Base-by-base conservation (phyloP, 2,888 invertebrate species). In the Amphipyra berbera region DNA sequence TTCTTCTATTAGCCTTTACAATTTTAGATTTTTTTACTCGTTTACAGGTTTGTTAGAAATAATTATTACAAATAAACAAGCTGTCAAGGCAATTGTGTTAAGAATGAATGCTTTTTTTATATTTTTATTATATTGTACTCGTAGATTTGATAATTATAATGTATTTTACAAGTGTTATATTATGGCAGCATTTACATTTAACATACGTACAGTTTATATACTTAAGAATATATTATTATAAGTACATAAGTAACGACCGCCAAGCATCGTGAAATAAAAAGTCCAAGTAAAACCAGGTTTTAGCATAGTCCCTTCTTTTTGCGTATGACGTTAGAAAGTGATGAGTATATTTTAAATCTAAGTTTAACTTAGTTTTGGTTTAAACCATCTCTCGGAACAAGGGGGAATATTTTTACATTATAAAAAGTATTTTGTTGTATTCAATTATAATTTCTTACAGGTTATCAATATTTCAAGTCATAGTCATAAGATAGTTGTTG, bases 141-240 rank as follows among this genome's bases (percentile, higher is more conserved):
- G 4, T 44, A 60, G 12, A 41, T 44, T 37, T 46, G 6, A 42
- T 14, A 3, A 21, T 21, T 15, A 35, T 8, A 2, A 35, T 13
- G 14, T 59, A 42, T 42, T 66, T 61, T 66, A 68, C 44, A 50
- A 61, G 14, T 67, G 48, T 55, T 68, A 68, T 50, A 38, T 41
- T 61, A 58, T 55, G 54, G 30, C 62, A 46, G 49, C 66, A 53
- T 61, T 67, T 49, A 40, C 6, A 13, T 40, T 30, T 30, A 7
- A 15, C 10, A 40, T 41, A 50, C n/a, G 9, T 46, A 15, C 61
- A 40, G 42, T 38, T 21, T 37, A 37, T 48, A 33, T 41, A 56
- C 4, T n/a, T 50, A 12, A 50, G 45, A 7, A 21, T 48, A 15
- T n/a, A 37, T 15, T 7, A 64, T 46, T 41, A 21, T 21, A 1